phyloP scores from a whole-genome alignment of 2,113 vertebrate species.

The Misgurnus mizolepis region DNA sequence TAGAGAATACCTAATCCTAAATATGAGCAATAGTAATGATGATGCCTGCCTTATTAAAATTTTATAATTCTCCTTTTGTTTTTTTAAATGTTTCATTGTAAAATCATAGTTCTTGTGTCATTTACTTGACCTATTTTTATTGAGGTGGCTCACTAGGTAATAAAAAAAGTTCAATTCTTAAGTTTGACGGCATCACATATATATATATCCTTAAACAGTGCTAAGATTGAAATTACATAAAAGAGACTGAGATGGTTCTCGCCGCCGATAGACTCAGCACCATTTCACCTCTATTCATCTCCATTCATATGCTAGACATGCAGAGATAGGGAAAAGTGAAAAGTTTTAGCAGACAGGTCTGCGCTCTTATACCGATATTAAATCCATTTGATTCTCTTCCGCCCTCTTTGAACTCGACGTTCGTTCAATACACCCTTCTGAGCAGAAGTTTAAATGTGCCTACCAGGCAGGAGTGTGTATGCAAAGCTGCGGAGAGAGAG shows the following conservation, averaged over 20 bases:
- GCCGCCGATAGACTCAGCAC: constrained; percentile 11
- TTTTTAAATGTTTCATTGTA: not conserved
- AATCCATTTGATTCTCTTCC: constrained; percentile 46
- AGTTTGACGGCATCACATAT: not conserved
- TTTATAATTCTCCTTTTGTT: too few relatives aligned
- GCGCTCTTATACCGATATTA: constrained; percentile 40
- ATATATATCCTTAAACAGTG: not conserved
- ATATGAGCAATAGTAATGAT: too few relatives aligned
- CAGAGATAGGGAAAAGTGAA: constrained; percentile 21
- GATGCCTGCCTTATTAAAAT: too few relatives aligned
- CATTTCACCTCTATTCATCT: not conserved
- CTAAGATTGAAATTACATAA: not conserved
- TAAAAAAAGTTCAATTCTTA: not conserved
- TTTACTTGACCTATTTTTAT: not conserved
- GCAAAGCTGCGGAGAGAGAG: constrained; percentile 45
- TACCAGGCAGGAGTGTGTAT: constrained; percentile 36
- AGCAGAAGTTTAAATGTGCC: constrained; percentile 57
- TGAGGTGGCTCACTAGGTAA: too few relatives aligned
- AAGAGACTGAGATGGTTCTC: not conserved
- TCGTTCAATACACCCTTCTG: constrained; percentile 42
- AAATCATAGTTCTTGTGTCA: not conserved
- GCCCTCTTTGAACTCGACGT: constrained; percentile 47
- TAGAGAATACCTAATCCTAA: too few relatives aligned
- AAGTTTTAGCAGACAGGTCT: constrained; percentile 20
- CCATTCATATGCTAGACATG: constrained; percentile 32